A percentile compares a stretch with the other conserved stretches of the same genome.
These are phyloP conservation scores for Dryocosmus kuriphilus DNA, from an alignment of 2,888 invertebrate genomes.

Conservation along the genomic window DNA sequence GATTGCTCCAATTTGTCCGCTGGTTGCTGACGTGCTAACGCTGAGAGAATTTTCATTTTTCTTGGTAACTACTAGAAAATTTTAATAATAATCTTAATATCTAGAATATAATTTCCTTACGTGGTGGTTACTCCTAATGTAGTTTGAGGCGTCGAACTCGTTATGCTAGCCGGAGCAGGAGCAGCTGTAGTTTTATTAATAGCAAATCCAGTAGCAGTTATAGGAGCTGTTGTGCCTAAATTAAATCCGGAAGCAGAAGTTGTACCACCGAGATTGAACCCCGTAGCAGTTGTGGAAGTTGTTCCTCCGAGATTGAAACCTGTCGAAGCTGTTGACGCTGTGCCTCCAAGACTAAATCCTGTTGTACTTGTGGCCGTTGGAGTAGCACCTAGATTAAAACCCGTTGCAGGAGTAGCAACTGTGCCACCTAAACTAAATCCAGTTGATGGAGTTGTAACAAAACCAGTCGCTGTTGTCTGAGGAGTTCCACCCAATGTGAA, in stretches of 20 bases:
- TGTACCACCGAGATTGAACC: conserved; percentile 60
- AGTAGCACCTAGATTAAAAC: conserved; percentile 60
- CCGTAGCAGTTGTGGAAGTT: conserved; percentile 54
- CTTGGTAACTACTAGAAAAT: conserved; percentile 34
- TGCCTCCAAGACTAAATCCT: conserved; percentile 65
- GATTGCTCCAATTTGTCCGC: conserved; percentile 79
- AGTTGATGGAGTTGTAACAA: conserved; percentile 44
- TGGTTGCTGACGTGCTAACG: conserved; percentile 70
- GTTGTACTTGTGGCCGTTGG: conserved; percentile 57
- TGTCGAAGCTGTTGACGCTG: conserved; percentile 61
- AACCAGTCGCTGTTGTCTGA: conserved; percentile 45
- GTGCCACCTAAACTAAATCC: conserved; percentile 53
- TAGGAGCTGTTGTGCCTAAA: conserved; percentile 58
- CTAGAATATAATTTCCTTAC: conserved; percentile 56
- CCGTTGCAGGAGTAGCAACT: conserved; percentile 53
- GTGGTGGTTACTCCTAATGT: conserved; percentile 70
- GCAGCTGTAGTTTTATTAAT: conserved; percentile 61
- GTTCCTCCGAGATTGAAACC: conserved; percentile 60
- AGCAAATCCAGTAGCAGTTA: conserved; percentile 61
- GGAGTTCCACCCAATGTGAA: conserved; percentile 60
- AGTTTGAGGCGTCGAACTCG: conserved; percentile 62
- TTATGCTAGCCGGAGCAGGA: conserved; percentile 51
- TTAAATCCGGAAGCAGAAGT: conserved; percentile 63
- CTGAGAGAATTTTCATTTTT: conserved; percentile 56
- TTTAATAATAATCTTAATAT: conserved; percentile 44